Evolutionary conservation across 2,113 vertebrate genomes (phyloP).

Genomic region (Pagrus major): DNA sequence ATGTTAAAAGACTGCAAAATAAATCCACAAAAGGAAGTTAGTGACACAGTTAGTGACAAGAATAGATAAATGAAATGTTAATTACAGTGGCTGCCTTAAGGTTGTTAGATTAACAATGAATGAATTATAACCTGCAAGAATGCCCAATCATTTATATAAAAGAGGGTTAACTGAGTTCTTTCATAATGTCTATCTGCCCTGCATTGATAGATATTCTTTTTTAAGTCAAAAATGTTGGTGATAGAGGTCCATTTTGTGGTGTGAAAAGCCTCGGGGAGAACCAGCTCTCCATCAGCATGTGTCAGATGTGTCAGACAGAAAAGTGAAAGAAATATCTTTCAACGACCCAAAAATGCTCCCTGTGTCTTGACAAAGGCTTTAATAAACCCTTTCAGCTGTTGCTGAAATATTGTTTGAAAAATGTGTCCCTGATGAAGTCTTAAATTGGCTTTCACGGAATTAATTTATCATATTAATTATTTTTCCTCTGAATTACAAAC

Average conservation of each 20-base stretch:
- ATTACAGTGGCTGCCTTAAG: neutral
- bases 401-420: conserved; percentile 14
- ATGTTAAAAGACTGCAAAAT: too few species aligned
- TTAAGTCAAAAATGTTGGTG: neutral
- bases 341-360: neutral
- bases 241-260: conserved; percentile 10
- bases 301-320: conserved; percentile 43
- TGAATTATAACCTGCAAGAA: neutral
- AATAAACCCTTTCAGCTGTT: conserved; percentile 22
- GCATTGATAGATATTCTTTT: neutral
- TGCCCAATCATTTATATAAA: neutral
- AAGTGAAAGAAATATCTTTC: conserved; percentile 39
- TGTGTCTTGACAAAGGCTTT: neutral
- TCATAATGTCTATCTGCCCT: neutral
- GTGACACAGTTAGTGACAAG: neutral
- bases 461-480: conserved; percentile 69
- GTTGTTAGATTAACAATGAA: neutral
- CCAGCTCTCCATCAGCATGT: conserved; percentile 22
- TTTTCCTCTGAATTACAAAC: conserved; percentile 60
- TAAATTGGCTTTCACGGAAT: conserved; percentile 39
- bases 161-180: too few species aligned
- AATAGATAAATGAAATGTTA: neutral
- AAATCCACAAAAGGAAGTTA: too few species aligned
- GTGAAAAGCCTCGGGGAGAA: conserved; percentile 41
- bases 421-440: conserved; percentile 44